Percentiles rank a stretch among this genome's conserved stretches.
Evolutionary conservation across 2,113 vertebrate species (phyloP).

Genomic region (Myotis yumanensis): DNA sequence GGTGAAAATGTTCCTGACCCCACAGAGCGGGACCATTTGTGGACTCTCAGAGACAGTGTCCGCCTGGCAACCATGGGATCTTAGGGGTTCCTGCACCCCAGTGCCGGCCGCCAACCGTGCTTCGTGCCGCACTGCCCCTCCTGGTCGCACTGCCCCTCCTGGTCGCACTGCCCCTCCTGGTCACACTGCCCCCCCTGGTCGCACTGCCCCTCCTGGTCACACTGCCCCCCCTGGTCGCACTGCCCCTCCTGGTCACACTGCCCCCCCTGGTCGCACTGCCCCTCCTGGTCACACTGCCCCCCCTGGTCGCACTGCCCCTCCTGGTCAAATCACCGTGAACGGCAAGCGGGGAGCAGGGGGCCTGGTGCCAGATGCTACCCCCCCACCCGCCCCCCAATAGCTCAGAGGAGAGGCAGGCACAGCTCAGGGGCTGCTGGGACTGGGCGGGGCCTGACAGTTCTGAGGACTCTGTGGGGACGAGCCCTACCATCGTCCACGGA

Average conservation of each 20-base stretch:
- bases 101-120: rapidly evolving
- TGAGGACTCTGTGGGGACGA: rapidly evolving
- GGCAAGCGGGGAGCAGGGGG: rapidly evolving
- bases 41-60: not conserved
- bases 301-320: no score
- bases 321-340: rapidly evolving
- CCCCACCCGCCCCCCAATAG: no score
- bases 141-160: no score
- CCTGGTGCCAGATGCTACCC: no score
- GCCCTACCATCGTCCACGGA: rapidly evolving
- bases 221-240: no score
- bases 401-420: rapidly evolving
- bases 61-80: not conserved
- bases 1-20: no score
- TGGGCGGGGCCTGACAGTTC: rapidly evolving
- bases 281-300: no score
- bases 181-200: no score
- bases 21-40: rapidly evolving
- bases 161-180: no score
- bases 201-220: no score
- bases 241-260: no score
- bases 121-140: rapidly evolving
- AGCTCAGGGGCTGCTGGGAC: not conserved
- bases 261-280: no score
- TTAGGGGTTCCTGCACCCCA: not conserved